Base-by-base conservation (phyloP, 2,113 vertebrate genomes). In the Tragelaphus buxtoni region DNA sequence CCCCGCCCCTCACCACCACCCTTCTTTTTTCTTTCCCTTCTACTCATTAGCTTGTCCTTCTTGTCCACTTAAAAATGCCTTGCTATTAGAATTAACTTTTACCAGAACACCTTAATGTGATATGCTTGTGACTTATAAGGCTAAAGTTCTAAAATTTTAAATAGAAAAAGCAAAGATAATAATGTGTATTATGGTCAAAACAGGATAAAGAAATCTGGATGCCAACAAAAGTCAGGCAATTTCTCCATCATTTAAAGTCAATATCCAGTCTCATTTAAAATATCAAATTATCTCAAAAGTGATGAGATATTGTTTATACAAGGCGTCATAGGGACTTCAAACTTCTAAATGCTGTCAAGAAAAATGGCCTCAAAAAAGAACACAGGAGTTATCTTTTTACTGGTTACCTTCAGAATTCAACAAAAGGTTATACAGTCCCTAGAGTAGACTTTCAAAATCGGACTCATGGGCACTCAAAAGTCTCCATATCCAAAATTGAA, bases 1-100 rank as follows among this genome's bases (percentile, higher is more conserved):
- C 7, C 61, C 30, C 0, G 0, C 14, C 28, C 47, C 0, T 3
- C 13, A 4, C 26, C 0, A 0, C 42, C 42, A 26, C 42, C 39
- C 39, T 28, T 45, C 7, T 20, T 28, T 56, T 26, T 6, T 35
- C 14, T 56, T 12, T 30, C 72, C 30, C 20, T 79, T 24, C 20
- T 35, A n/a, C 26, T 92, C 60, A 53, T 45, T 32, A 56, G 5
- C 16, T 76, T 72, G 22, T 61, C 42, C 14, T 58, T 91, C 72
- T 58, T 63, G 42, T 49, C 47, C 49, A 53, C 24, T 91, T 91
- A 61, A 55, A 96, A 95, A 69, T 55, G 42, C 12, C 84, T 58
- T 69, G 6, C 9, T 56, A 87, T 94, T 51, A 49, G 24, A 76
- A 47, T 85, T 84, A 82, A 49, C 28, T 93, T 96, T 91, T 74